Percentiles rank a stretch among this genome's conserved stretches.
These are phyloP conservation scores for Phoeniculus purpureus DNA, from an alignment of 2,797 vertebrate genomes.

Conservation along the genomic window DNA sequence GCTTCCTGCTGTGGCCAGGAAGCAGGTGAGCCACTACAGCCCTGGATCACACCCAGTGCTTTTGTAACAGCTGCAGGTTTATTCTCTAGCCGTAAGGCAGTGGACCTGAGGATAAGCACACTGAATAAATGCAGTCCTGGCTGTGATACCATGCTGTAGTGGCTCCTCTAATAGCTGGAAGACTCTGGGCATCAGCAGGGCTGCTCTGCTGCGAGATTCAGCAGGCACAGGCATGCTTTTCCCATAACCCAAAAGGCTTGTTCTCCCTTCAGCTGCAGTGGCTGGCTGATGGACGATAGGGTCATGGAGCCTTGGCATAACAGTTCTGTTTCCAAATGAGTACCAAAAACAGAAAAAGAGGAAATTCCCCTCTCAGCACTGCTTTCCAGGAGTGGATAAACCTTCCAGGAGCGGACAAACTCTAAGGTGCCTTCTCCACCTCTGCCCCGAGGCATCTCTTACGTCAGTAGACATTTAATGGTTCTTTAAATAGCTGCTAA, in stretches of 20 bases:
- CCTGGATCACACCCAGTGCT: accelerated
- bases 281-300: background rate
- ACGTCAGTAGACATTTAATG: background rate
- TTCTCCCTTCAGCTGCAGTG: background rate
- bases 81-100: background rate
- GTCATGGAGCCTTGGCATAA: background rate
- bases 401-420: background rate
- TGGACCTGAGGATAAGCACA: background rate
- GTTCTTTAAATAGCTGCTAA: background rate
- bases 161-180: background rate
- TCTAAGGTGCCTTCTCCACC: background rate
- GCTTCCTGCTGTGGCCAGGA: background rate
- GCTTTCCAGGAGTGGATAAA: background rate
- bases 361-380: background rate
- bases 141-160: background rate
- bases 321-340: background rate
- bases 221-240: background rate
- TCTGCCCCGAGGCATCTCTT: accelerated
- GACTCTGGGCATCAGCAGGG: background rate
- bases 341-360: background rate
- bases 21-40: background rate
- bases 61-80: background rate
- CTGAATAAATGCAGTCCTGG: background rate
- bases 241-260: background rate
- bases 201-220: background rate